These are phyloP conservation scores for Napeogenes sylphis DNA, from an alignment of 2,888 invertebrate species.

Conservation along the genomic window DNA sequence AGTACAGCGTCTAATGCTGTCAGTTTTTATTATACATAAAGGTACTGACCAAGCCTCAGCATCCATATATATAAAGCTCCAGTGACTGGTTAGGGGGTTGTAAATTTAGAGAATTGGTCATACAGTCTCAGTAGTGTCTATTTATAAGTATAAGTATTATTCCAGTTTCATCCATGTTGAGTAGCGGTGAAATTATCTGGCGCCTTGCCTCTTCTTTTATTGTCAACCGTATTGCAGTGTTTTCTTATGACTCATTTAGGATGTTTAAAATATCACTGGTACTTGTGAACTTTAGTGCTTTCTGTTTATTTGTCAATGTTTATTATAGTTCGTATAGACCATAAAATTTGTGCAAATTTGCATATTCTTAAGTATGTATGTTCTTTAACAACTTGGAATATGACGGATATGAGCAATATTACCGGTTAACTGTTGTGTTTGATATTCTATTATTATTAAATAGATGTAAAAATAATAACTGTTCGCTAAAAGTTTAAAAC, in stretches of 20 bases:
- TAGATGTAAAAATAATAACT: too few species aligned
- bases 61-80: too few species aligned
- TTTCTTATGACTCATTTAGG: constrained; percentile 66
- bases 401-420: neutral
- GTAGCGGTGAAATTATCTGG: constrained; percentile 57
- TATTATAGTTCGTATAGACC: neutral
- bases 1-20: neutral
- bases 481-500: too few species aligned
- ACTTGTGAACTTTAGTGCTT: constrained; percentile 29
- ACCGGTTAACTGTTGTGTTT: too few species aligned
- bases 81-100: constrained; percentile 32
- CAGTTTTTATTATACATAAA: neutral
- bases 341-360: constrained; percentile 1
- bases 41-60: too few species aligned
- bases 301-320: constrained; percentile 21
- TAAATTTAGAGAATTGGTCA: constrained; percentile 73
- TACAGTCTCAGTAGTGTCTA: constrained; percentile 52
- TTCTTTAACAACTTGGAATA: neutral
- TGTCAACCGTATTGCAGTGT: constrained; percentile 53
- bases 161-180: constrained; percentile 29
- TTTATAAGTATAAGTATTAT: constrained; percentile 61
- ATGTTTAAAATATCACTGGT: constrained; percentile 50
- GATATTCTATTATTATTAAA: too few species aligned
- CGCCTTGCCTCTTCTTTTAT: constrained; percentile 65
- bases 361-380: neutral